Evolutionary conservation across 2,888 invertebrate species (phyloP).

Genomic region (Ctenicera cuprea): DNA sequence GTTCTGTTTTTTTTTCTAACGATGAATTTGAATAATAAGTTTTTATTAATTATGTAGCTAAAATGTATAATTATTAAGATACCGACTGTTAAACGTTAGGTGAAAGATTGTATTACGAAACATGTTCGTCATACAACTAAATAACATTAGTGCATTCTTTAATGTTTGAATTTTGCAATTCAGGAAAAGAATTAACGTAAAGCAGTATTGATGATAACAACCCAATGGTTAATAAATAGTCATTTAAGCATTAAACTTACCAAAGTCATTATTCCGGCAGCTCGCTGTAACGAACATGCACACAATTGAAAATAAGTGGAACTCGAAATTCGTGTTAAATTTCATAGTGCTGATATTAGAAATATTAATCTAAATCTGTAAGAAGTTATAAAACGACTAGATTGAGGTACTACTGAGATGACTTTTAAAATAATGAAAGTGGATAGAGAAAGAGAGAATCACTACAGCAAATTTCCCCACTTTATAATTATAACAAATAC

Average conservation of each 20-base stretch:
- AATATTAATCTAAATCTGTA: background rate
- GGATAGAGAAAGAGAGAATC: constrained; percentile 5
- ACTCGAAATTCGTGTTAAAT: background rate
- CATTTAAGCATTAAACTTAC: background rate
- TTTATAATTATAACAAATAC: constrained; percentile 1
- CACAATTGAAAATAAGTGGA: background rate
- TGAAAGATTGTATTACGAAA: background rate
- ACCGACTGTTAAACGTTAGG: background rate
- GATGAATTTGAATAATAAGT: too few species aligned
- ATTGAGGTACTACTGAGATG: background rate
- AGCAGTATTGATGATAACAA: background rate
- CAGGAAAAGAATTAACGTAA: constrained; percentile 9
- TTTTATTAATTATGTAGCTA: too few species aligned
- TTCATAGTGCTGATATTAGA: background rate
- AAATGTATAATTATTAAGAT: too few species aligned
- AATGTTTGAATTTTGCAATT: background rate
- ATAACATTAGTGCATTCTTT: too few species aligned
- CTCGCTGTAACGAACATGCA: background rate
- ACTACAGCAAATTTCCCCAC: constrained; percentile 31
- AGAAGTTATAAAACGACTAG: background rate
- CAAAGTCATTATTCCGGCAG: background rate
- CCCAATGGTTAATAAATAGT: background rate
- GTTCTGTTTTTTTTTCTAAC: too few species aligned
- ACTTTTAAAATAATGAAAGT: constrained; percentile 37
- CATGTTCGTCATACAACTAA: too few species aligned